Base-by-base conservation (phyloP, 2,888 invertebrate genomes). In the Caenorhabditis panamensis region DNA sequence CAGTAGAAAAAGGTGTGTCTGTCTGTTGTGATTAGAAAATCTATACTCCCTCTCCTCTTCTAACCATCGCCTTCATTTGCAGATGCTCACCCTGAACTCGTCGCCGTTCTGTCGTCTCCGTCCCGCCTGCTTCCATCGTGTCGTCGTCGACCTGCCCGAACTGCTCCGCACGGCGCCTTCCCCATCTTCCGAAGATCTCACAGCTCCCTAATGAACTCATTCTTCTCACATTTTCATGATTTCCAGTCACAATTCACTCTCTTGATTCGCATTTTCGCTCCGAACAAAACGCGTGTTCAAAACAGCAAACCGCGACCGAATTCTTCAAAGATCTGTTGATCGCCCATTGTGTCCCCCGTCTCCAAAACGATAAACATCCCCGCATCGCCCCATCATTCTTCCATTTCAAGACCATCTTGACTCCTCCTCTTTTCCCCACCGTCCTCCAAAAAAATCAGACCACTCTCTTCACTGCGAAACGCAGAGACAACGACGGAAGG, bases 21-120 rank as follows among this genome's bases (percentile, higher is more conserved):
- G n/a, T n/a, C n/a, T n/a, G n/a, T n/a, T n/a, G n/a, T n/a, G n/a
- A n/a, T n/a, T n/a, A n/a, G n/a, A n/a, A n/a, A n/a, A n/a, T n/a
- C n/a, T n/a, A n/a, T n/a, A n/a, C n/a, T n/a, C n/a, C n/a, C n/a
- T n/a, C n/a, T n/a, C n/a, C n/a, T n/a, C n/a, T n/a, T n/a, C n/a
- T n/a, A n/a, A n/a, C n/a, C n/a, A n/a, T n/a, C n/a, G n/a, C n/a
- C n/a, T n/a, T n/a, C n/a, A n/a, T 49, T 64, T 73, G 37, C 66
- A 79, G 73, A 73, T 79, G 75, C 63, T 79, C 20, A 58, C 49
- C 3, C 69, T 75, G 8, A 75, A 75, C 72, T 47, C 22, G 13
- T 79, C 79, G 13, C 79, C 79, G 13, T 51, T 79, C 20, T 79
- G 68, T 16, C 36, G 63, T 1, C 61, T 79, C 11, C 73, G 79